These are phyloP conservation scores for Bembecia ichneumoniformis DNA, from an alignment of 2,888 invertebrate species.

Conservation along the genomic window DNA sequence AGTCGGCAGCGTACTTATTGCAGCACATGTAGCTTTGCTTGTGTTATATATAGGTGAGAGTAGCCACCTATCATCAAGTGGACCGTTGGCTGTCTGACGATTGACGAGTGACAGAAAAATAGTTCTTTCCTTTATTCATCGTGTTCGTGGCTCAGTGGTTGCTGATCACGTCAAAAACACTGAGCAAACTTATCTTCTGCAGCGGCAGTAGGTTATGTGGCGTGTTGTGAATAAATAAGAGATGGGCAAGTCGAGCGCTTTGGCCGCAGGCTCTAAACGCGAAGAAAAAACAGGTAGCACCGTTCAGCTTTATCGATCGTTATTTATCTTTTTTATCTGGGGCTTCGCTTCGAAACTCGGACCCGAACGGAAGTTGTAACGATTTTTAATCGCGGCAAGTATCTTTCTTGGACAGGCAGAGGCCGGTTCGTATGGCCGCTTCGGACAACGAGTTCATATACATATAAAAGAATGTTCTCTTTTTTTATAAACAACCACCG, in stretches of 20 bases:
- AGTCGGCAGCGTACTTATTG: too few species aligned
- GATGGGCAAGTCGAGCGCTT: conserved; percentile 23
- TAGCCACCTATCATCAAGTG: too few species aligned
- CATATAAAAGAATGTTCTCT: conserved; percentile 30
- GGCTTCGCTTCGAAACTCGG: conserved; percentile 46
- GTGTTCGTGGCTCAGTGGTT: too few species aligned
- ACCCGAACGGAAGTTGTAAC: conserved; percentile 69
- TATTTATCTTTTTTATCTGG: conserved; percentile 68
- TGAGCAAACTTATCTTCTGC: background rate
- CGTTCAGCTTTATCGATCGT: conserved; percentile 68
- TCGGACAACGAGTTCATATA: conserved; percentile 34
- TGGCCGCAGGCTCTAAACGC: conserved; percentile 41
- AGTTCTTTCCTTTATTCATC: too few species aligned
- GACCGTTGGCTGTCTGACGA: too few species aligned
- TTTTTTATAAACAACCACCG: conserved; percentile 68
- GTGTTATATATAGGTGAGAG: background rate
- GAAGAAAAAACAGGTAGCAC: conserved; percentile 67
- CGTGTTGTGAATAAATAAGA: conserved; percentile 7
- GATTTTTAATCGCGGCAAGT: conserved; percentile 69
- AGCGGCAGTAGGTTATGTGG: background rate
- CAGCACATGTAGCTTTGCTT: too few species aligned
- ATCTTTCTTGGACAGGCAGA: conserved; percentile 49
- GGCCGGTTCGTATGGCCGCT: conserved; percentile 49
- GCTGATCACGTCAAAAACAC: too few species aligned
- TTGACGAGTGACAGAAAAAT: too few species aligned